Evolutionary conservation across 2,888 invertebrate species (phyloP).

Genomic region (Caradrina clavipalpis): DNA sequence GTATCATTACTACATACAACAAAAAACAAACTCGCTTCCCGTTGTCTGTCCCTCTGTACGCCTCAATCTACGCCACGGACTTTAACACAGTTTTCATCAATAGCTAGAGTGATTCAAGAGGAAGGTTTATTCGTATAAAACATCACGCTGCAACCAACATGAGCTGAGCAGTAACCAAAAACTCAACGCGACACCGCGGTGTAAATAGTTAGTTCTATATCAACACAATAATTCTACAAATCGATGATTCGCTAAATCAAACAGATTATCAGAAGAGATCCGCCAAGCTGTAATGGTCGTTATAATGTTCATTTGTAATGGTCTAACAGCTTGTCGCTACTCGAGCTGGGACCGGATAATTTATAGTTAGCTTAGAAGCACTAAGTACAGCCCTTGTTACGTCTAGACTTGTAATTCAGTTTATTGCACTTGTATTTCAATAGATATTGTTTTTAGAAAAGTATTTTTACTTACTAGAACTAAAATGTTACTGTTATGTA

Average conservation of each 20-base stretch:
- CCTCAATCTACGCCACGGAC: no score
- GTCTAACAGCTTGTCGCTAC: constrained; percentile 56
- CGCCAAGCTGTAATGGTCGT: constrained; percentile 11
- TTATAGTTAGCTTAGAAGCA: constrained; percentile 42
- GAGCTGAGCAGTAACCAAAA: no score
- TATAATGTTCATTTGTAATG: constrained; percentile 48
- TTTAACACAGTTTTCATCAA: no score
- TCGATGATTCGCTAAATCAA: constrained; percentile 30
- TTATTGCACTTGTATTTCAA: constrained; percentile 5
- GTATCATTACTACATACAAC: no score
- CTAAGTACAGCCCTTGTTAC: constrained; percentile 40
- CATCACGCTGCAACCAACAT: no score
- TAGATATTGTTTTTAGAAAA: constrained; percentile 1
- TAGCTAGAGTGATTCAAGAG: no score
- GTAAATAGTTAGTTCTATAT: background rate
- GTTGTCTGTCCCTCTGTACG: no score
- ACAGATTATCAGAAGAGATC: constrained; percentile 26
- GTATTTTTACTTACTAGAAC: background rate
- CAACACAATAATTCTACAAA: background rate
- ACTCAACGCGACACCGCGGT: no score
- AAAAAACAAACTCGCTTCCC: no score
- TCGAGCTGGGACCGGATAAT: constrained; percentile 45
- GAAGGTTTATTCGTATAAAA: no score
- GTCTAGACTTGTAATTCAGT: constrained; percentile 7
- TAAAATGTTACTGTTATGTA: background rate